phyloP scores from a whole-genome alignment of 1,140 invertebrate genomes.

The Thalassaphorura encarpata region DNA sequence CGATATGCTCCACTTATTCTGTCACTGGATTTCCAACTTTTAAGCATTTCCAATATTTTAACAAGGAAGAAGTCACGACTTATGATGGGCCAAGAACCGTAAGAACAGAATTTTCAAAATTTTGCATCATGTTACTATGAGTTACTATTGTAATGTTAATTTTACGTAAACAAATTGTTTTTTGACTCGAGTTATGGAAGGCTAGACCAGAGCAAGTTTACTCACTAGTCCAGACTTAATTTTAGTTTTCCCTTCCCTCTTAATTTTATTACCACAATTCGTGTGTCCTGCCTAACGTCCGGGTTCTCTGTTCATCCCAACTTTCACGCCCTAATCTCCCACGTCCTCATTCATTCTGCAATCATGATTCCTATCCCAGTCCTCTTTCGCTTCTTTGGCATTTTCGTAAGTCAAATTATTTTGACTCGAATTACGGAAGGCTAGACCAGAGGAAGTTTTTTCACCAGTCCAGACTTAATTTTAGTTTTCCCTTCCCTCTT shows the following conservation, averaged over 20 bases:
- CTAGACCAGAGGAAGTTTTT: background rate
- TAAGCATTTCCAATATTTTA: conserved; percentile 74
- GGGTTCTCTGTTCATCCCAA: background rate
- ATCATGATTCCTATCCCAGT: background rate
- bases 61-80: conserved; percentile 49
- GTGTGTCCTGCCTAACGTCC: background rate
- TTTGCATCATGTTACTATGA: background rate
- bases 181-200: background rate
- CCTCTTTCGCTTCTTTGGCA: conserved; percentile 2
- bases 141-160: background rate
- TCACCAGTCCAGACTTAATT: no score
- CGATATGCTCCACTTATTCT: conserved; percentile 56
- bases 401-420: background rate
- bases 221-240: no score
- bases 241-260: background rate
- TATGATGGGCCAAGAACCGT: conserved; percentile 67
- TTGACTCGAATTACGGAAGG: background rate
- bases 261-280: background rate
- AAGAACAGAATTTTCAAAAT: background rate
- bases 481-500: background rate
- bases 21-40: conserved; percentile 78
- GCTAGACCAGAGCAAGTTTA: background rate
- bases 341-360: background rate
- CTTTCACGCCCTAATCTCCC: background rate
- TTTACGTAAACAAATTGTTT: background rate